A percentile compares a stretch with the other conserved stretches of the same genome.
phyloP scores from a whole-genome alignment of 2,797 vertebrate genomes.

The Meriones psammophilus region DNA sequence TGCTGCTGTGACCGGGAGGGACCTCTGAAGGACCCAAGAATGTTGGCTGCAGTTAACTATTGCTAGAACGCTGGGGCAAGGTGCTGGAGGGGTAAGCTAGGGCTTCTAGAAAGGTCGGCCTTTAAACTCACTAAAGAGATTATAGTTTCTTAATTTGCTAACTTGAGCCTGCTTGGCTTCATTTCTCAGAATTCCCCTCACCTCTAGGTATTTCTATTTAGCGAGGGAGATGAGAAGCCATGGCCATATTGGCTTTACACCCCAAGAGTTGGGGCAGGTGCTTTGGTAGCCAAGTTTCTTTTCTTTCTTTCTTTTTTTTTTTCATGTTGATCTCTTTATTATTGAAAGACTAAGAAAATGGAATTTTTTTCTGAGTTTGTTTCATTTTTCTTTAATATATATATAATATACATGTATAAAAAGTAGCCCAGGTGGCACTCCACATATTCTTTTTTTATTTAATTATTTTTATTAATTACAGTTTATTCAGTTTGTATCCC shows the following conservation, averaged over 20 bases:
- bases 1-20: neutral
- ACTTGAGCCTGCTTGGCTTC: neutral
- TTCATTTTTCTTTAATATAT: too few relatives aligned
- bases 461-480: too few relatives aligned
- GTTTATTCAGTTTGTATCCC: too few relatives aligned
- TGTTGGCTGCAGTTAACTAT: neutral
- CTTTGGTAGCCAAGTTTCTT: neutral
- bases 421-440: too few relatives aligned
- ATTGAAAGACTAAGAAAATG: too few relatives aligned
- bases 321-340: too few relatives aligned
- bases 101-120: neutral
- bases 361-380: too few relatives aligned
- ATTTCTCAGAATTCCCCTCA: neutral
- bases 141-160: neutral
- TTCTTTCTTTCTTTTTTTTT: too few relatives aligned
- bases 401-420: too few relatives aligned
- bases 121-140: neutral
- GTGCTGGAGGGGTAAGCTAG: too few relatives aligned
- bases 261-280: neutral
- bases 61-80: neutral
- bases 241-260: neutral
- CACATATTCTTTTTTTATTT: too few relatives aligned
- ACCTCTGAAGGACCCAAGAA: fast-evolving
- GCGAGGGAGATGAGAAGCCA: neutral
- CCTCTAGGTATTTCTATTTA: neutral